A percentile compares a stretch with the other conserved stretches of the same genome.
These are phyloP conservation scores for Prenolepis imparis DNA, from an alignment of 2,888 invertebrate genomes.

Conservation along the genomic window DNA sequence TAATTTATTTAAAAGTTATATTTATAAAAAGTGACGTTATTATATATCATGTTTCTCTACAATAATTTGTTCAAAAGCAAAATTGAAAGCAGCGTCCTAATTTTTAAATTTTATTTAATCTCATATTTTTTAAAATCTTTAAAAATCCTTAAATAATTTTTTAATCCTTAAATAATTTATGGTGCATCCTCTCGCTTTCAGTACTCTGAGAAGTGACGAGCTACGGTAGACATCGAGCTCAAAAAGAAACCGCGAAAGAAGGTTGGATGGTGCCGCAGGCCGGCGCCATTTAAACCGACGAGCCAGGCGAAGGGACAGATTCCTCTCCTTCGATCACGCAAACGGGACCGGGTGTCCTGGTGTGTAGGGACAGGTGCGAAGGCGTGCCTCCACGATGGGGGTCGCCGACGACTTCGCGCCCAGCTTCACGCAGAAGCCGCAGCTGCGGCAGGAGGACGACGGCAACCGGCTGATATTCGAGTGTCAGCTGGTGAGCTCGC, in stretches of 20 bases:
- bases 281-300: constrained; percentile 71
- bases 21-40: background rate
- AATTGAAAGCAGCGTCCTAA: background rate
- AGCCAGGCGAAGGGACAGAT: constrained; percentile 30
- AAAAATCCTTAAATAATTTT: too few species aligned
- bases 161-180: background rate
- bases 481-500: constrained; percentile 95
- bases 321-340: background rate
- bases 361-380: constrained; percentile 61
- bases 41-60: background rate
- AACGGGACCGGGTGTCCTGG: constrained; percentile 32
- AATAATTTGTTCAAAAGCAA: background rate
- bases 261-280: constrained; percentile 79
- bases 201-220: constrained; percentile 9
- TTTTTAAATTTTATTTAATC: background rate
- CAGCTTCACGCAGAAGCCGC: constrained; percentile 99
- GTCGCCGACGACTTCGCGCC: constrained; percentile 98
- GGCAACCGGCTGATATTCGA: constrained; percentile 98
- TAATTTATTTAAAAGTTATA: background rate
- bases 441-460: constrained; percentile 98
- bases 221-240: constrained; percentile 23
- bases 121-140: background rate
- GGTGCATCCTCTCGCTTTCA: background rate
- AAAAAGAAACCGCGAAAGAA: constrained; percentile 7
- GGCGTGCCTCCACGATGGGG: constrained; percentile 89